Base-by-base conservation (phyloP, 1,140 invertebrate genomes). In the Wasmannia auropunctata region DNA sequence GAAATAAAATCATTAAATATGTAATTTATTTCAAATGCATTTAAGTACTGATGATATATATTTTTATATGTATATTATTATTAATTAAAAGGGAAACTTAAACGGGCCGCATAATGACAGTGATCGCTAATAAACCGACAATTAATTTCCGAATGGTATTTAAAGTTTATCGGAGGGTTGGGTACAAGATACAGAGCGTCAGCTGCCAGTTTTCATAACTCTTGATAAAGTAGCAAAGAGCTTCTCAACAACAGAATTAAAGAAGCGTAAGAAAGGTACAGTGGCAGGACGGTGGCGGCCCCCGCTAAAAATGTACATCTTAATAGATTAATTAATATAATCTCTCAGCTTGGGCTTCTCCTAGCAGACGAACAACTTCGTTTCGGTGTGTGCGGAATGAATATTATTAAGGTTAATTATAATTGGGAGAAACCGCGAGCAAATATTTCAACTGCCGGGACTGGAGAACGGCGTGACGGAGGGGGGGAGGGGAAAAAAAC, bases 301-400 rank as follows among this genome's bases (percentile, higher is more conserved):
- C n/a, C 37, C 76, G 74, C 80, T 91, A 90, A 91, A 90, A 91
- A 91, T 91, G 90, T 91, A 91, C 90, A 91, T 91, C 90, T 91
- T 91, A 91, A 91, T 91, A 91, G 88, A 91, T 91, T 91, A 91
- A 91, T 91, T 91, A 91, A 91, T 91, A 89, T 91, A 91, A 91
- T 90, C 90, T 86, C 77, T 80, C 43, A 19, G 85, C 49, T 46
- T 65, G 49, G 84, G 46, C 58, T 88, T 37, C 40, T 49, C 40
- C 54, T 46, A 77, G 58, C 81, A 88, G 84, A 77, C 84, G 90
- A 85, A 84, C 70, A 90, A 85, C 88, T 87, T 75, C 70, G 85
- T 91, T 63, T 85, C 83, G 51, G 86, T 85, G 69, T 62, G 76
- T 62, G 81, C 84, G 67, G 62, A 88, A 91, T 88, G 87, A 90